phyloP scores from a whole-genome alignment of 2,888 invertebrate genomes.

The Aradus depressus region DNA sequence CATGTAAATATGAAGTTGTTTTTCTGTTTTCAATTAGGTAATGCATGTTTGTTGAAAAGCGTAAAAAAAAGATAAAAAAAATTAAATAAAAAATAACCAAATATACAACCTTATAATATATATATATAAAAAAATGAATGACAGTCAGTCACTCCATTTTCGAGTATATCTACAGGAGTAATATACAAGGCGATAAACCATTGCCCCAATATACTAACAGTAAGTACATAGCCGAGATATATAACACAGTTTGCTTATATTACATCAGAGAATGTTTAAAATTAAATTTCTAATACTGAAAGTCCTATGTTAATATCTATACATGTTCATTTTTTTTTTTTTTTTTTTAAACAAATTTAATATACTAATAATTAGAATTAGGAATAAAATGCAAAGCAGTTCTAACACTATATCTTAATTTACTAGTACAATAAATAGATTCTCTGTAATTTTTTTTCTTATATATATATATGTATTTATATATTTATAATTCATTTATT shows the following conservation, averaged over 20 bases:
- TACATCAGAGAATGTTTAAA: slow-evolving; percentile 21
- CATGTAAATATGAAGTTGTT: too few relatives aligned
- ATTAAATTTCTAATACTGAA: slow-evolving; percentile 26
- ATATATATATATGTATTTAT: slow-evolving; percentile 17
- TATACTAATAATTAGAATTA: slow-evolving; percentile 19
- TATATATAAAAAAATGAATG: too few relatives aligned
- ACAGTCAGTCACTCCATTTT: too few relatives aligned
- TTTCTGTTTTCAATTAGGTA: too few relatives aligned
- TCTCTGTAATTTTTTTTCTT: slow-evolving; percentile 22
- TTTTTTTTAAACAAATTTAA: slow-evolving; percentile 23
- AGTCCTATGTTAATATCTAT: slow-evolving; percentile 25
- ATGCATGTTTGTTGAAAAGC: too few relatives aligned
- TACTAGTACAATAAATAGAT: slow-evolving; percentile 27
- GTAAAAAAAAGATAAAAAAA: too few relatives aligned
- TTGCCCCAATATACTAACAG: slow-evolving; percentile 10
- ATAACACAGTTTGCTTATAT: slow-evolving; percentile 26
- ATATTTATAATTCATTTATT: slow-evolving; percentile 14
- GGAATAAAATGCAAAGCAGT: slow-evolving; percentile 25
- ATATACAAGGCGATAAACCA: slow-evolving; percentile 10
- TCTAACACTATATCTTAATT: slow-evolving; percentile 19
- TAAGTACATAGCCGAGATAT: slow-evolving; percentile 27
- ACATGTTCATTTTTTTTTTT: too few relatives aligned
- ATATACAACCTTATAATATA: too few relatives aligned
- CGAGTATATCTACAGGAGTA: slow-evolving; percentile 16
- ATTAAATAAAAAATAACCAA: too few relatives aligned